phyloP scores from a whole-genome alignment of 2,113 vertebrate genomes.

The Sylvilagus bachmani region DNA sequence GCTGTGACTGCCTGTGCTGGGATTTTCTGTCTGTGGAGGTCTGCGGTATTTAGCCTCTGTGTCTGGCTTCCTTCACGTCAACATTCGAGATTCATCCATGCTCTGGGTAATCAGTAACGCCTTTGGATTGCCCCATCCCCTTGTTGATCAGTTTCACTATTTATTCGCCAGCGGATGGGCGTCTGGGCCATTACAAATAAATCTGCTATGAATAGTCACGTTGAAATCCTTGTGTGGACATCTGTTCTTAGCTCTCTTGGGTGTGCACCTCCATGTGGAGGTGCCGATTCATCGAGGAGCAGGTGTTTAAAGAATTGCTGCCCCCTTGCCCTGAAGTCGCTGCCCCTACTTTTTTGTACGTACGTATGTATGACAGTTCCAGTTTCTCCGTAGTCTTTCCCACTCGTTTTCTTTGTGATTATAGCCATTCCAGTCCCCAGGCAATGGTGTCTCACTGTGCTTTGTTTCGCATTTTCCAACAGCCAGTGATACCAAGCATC shows the following conservation, averaged over 20 bases:
- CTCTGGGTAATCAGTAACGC: neutral
- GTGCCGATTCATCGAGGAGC: accelerated
- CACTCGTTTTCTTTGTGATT: neutral
- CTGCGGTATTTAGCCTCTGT: neutral
- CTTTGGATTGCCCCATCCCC: neutral
- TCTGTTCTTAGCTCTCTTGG: neutral
- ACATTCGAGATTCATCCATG: neutral
- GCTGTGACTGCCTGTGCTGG: neutral
- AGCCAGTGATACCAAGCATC: neutral
- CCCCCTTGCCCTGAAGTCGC: neutral
- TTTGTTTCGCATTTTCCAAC: neutral
- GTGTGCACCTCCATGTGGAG: neutral
- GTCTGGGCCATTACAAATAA: neutral
- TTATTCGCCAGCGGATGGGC: neutral
- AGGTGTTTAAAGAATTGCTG: neutral
- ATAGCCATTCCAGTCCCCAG: neutral
- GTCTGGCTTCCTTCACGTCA: neutral
- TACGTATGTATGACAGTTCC: neutral
- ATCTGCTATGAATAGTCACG: neutral
- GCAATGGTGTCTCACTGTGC: neutral
- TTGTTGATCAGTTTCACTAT: neutral
- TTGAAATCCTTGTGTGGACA: neutral
- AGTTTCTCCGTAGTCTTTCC: neutral
- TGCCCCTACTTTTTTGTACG: neutral
- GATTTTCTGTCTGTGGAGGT: neutral